Evolutionary conservation across 2,113 vertebrate genomes (phyloP).

Genomic region (Ginglymostoma cirratum): DNA sequence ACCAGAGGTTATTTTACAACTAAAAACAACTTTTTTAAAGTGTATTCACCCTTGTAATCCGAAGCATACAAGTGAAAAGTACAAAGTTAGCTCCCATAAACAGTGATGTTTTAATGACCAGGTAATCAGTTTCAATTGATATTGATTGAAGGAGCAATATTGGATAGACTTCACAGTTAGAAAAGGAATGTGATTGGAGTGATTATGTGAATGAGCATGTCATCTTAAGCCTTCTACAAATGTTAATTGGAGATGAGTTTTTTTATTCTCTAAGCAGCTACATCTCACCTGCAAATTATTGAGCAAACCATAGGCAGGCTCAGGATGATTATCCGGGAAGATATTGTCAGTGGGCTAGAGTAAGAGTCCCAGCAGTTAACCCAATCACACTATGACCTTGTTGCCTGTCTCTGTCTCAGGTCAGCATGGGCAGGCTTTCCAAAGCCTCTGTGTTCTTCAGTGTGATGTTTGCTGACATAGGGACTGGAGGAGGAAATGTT

Average conservation of each 20-base stretch:
- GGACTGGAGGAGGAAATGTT: not conserved
- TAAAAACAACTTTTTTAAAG: not conserved
- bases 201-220: not conserved
- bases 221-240: not conserved
- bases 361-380: not conserved
- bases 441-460: not conserved
- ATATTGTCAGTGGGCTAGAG: not conserved
- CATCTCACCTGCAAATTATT: not conserved
- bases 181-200: not conserved
- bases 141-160: not conserved
- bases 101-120: not conserved
- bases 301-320: not conserved
- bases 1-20: too few relatives aligned
- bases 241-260: not conserved
- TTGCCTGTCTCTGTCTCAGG: not conserved
- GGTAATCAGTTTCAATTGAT: not conserved
- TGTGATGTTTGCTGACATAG: not conserved
- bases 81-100: not conserved
- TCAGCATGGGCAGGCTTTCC: not conserved
- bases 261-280: not conserved
- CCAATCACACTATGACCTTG: not conserved
- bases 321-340: not conserved
- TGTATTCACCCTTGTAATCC: not conserved
- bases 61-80: not conserved
- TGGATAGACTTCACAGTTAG: not conserved